Evolutionary conservation across 1,140 invertebrate species (phyloP).

Genomic region (Drosophila simulans): DNA sequence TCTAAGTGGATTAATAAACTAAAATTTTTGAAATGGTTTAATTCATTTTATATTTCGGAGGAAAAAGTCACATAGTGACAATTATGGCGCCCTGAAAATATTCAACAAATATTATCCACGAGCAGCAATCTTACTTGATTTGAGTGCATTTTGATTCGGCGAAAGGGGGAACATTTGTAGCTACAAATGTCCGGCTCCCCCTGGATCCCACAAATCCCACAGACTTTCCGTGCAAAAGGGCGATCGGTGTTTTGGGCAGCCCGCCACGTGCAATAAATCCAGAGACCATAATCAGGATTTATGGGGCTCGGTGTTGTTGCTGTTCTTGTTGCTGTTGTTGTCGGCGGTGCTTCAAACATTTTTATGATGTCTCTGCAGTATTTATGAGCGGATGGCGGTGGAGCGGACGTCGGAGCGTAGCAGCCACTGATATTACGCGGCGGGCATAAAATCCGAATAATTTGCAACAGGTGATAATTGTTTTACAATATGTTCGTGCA

Average conservation of each 20-base stretch:
- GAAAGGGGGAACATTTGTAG: slow-evolving; percentile 18
- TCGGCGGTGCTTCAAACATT: slow-evolving; percentile 78
- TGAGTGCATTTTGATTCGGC: slow-evolving; percentile 6
- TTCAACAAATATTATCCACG: neutral
- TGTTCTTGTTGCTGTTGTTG: slow-evolving; percentile 45
- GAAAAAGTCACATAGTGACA: too few relatives aligned
- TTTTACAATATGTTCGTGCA: slow-evolving; percentile 73
- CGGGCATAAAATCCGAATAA: slow-evolving; percentile 75
- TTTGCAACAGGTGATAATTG: slow-evolving; percentile 83
- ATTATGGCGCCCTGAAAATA: neutral
- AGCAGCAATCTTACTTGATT: slow-evolving; percentile 7
- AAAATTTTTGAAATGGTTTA: too few relatives aligned
- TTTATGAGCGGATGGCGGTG: slow-evolving; percentile 62
- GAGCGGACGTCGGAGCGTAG: slow-evolving; percentile 35
- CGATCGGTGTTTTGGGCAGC: slow-evolving; percentile 40
- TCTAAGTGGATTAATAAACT: too few relatives aligned
- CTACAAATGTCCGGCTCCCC: slow-evolving; percentile 22
- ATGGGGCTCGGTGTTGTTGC: slow-evolving; percentile 56
- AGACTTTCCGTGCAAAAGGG: slow-evolving; percentile 10
- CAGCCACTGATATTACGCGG: slow-evolving; percentile 80
- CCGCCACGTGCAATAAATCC: slow-evolving; percentile 73
- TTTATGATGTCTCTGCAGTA: slow-evolving; percentile 83
- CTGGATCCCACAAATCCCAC: neutral
- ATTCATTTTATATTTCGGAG: too few relatives aligned
- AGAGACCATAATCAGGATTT: slow-evolving; percentile 82